These are phyloP conservation scores for Xestoiulus laeticollis DNA, from an alignment of 2,888 invertebrate genomes.

Conservation along the genomic window DNA sequence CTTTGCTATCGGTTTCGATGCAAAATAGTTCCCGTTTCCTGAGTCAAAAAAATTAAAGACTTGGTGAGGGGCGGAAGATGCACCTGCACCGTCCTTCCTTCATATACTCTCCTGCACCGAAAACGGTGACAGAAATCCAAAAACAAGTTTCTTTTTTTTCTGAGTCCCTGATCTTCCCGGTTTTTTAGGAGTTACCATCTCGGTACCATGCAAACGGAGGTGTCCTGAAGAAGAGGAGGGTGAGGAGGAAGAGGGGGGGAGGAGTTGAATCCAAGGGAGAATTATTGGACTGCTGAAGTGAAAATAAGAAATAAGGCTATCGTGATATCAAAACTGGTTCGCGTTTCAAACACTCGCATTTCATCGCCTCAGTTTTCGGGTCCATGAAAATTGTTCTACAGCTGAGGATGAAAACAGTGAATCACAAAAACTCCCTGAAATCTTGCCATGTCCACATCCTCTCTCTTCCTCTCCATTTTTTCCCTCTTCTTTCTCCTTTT, in stretches of 20 bases:
- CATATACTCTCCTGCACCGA: not conserved
- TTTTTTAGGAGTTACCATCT: not conserved
- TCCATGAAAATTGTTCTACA: not conserved
- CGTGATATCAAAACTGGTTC: slow-evolving; percentile 4
- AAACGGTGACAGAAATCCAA: not conserved
- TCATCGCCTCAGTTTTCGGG: not conserved
- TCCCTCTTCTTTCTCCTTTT: not conserved
- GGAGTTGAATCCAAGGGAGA: too few relatives aligned
- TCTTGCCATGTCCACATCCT: slow-evolving; percentile 16
- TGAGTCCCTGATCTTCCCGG: not conserved
- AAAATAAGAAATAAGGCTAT: slow-evolving; percentile 33
- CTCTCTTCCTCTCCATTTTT: not conserved
- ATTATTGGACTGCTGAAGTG: slow-evolving; percentile 22
- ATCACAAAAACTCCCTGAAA: not conserved
- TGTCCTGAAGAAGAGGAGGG: too few relatives aligned
- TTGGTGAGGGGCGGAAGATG: not conserved
- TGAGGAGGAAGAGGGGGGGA: too few relatives aligned
- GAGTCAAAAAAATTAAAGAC: not conserved
- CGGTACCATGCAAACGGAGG: not conserved
- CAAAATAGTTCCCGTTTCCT: not conserved
- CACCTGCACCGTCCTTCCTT: slow-evolving; percentile 20
- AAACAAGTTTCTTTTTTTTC: not conserved
- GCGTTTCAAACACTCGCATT: slow-evolving; percentile 2
- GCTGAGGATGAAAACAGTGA: not conserved
- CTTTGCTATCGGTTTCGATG: not conserved